Evolutionary conservation across 2,113 vertebrate genomes (phyloP), one percentile per base, ranked within the genome.

Genomic region (Istiophorus platypterus): DNA sequence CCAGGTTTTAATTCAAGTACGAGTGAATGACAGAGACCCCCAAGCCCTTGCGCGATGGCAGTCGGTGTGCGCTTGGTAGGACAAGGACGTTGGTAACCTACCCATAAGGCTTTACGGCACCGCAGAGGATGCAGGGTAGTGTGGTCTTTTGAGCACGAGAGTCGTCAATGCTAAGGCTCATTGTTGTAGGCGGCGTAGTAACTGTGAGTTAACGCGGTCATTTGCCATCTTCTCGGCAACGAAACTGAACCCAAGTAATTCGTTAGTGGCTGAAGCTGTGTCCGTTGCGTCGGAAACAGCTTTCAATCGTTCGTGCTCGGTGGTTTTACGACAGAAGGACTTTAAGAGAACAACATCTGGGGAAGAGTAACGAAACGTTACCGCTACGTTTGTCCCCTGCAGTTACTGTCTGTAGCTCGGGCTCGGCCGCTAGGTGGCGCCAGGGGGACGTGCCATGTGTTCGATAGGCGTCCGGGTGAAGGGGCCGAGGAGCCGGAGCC

Each of bases 11-110:
- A 52, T 58, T 62, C 26, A 68, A 65, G 77, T 71, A 18, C 67
- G 29, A 82, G 71, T 63, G 88, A 85, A 78, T 80, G 81, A 92
- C 87, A 85, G 71, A 58, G 63, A 75, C 59, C 71, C 90, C 61
- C 77, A 17, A 85, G 54, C 82, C 84, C 87, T 63, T 64, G 67
- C 76, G 81, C 81, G 72, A 52, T 92, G 76, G 26, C 87, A 72
- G 85, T 89, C 85, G 39, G 78, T 90, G 86, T 85, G 87, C 37
- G 91, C 71, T 79, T 65, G 84, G 81, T 74, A 87, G 85, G 85
- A 93, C 93, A 94, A 95, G 93, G 94, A 92, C 92, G 93, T 95
- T 84, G 67, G 72, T 68, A 52, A 7, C 10, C 72, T 90, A 82
- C 95, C 96, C 95, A 66, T 12, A 74, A 59, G 45, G 2, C 93